A percentile compares a stretch with the other conserved stretches of the same genome.
Evolutionary conservation across 2,888 invertebrate genomes (phyloP).

Genomic region (Papilio demoleus): DNA sequence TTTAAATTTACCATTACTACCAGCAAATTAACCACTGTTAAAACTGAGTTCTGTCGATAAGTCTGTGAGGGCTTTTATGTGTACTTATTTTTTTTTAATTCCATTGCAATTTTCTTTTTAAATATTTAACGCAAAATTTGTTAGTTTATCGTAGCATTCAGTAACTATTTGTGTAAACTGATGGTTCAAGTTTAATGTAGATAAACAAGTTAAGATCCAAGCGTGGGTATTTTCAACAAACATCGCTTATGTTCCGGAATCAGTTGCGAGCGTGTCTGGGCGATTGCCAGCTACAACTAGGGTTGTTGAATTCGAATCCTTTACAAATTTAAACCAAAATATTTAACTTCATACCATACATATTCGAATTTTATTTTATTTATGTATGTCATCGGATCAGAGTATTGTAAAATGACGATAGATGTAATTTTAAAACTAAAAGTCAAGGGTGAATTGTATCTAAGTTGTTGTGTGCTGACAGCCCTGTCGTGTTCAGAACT

Average conservation of each 20-base stretch:
- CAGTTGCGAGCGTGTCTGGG: conserved; percentile 41
- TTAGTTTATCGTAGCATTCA: too few relatives aligned
- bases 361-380: neutral
- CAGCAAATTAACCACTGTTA: too few relatives aligned
- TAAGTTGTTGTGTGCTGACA: conserved; percentile 24
- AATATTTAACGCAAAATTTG: too few relatives aligned
- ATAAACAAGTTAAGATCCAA: conserved; percentile 8
- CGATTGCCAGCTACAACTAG: conserved; percentile 39
- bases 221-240: conserved; percentile 13
- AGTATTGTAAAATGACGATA: neutral
- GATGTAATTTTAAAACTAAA: neutral
- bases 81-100: too few relatives aligned
- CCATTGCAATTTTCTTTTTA: too few relatives aligned
- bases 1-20: too few relatives aligned
- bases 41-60: too few relatives aligned
- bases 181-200: conserved; percentile 3
- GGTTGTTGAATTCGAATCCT: neutral
- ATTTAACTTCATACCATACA: neutral
- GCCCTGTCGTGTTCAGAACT: neutral
- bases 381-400: neutral
- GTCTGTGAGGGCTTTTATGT: too few relatives aligned
- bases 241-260: conserved; percentile 31
- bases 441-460: conserved; percentile 18
- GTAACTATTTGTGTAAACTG: conserved; percentile 28
- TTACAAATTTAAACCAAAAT: neutral